Conservation (phyloP, 2,113 vertebrate genomes). For the Leptodactylus fuscus region DNA sequence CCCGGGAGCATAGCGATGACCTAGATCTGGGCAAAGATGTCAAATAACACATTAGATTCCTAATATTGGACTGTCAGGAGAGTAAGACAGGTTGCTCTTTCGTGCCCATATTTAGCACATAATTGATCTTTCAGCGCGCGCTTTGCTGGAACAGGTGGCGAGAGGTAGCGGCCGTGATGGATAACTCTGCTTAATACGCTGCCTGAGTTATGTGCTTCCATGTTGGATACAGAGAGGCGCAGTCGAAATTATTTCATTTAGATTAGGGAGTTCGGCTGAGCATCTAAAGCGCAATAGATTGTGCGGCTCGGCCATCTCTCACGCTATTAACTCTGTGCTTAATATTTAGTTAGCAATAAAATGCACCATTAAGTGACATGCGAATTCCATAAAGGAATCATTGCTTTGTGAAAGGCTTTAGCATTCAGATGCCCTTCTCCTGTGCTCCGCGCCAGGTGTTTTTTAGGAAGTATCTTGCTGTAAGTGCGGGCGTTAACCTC, state of each 20-base stretch:
- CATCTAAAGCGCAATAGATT: slow-evolving; percentile 49
- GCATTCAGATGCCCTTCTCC: slow-evolving; percentile 55
- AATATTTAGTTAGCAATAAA: slow-evolving; percentile 61
- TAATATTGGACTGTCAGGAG: slow-evolving; percentile 49
- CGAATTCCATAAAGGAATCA: slow-evolving; percentile 56
- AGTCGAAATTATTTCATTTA: slow-evolving; percentile 55
- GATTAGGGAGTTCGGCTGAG: slow-evolving; percentile 35
- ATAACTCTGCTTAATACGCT: slow-evolving; percentile 31
- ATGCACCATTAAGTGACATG: slow-evolving; percentile 59
- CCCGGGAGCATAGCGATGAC: slow-evolving; percentile 21
- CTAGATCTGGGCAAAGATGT: slow-evolving; percentile 45
- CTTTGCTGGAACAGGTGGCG: slow-evolving; percentile 32
- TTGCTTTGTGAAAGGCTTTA: slow-evolving; percentile 50
- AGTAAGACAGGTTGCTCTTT: slow-evolving; percentile 35
- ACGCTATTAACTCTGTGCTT: slow-evolving; percentile 53
- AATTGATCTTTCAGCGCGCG: slow-evolving; percentile 40
- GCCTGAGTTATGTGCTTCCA: slow-evolving; percentile 44
- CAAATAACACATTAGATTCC: slow-evolving; percentile 41
- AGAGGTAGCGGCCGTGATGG: slow-evolving; percentile 35
- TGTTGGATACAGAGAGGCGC: slow-evolving; percentile 51
- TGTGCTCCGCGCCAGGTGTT: not conserved
- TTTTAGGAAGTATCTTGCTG: not conserved
- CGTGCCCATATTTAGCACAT: slow-evolving; percentile 35
- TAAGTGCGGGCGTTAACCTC: slow-evolving; percentile 18
- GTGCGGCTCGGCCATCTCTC: slow-evolving; percentile 34